phyloP scores from a whole-genome alignment of 2,888 invertebrate species.

The Venustoraphidia nigricollis region DNA sequence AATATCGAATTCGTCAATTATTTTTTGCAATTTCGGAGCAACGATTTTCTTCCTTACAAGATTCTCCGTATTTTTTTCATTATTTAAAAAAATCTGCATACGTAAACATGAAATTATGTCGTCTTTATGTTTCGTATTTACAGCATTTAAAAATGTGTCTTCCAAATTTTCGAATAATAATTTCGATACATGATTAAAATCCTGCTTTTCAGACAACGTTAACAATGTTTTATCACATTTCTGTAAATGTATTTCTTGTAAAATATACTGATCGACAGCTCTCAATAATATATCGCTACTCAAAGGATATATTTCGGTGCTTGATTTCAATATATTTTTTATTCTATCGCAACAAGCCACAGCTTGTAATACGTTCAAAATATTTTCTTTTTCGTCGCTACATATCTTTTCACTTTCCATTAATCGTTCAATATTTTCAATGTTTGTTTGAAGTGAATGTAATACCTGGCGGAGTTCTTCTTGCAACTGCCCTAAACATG shows the following conservation, averaged over 20 bases:
- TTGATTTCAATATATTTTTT: conserved; percentile 1
- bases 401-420: conserved; percentile 3
- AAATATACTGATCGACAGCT: conserved; percentile 5
- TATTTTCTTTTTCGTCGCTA: conserved; percentile 2
- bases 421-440: conserved; percentile 1
- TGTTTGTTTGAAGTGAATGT: background rate
- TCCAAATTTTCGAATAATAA: conserved; percentile 1
- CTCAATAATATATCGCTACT: conserved; percentile 2
- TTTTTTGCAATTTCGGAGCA: conserved; percentile 46
- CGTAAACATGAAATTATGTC: conserved; percentile 40
- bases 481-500: conserved; percentile 65
- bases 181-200: background rate
- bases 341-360: conserved; percentile 2
- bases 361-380: conserved; percentile 1
- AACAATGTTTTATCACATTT: background rate
- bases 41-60: conserved; percentile 53
- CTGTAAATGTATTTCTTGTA: conserved; percentile 2
- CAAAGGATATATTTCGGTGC: background rate
- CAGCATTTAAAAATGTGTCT: conserved; percentile 22
- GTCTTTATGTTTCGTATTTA: conserved; percentile 37
- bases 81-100: conserved; percentile 42
- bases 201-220: background rate
- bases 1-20: conserved; percentile 49
- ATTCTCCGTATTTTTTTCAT: conserved; percentile 52
- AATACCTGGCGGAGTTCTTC: conserved; percentile 40